phyloP scores from a whole-genome alignment of 1,140 invertebrate species.

The Meloidogyne chitwoodi region DNA sequence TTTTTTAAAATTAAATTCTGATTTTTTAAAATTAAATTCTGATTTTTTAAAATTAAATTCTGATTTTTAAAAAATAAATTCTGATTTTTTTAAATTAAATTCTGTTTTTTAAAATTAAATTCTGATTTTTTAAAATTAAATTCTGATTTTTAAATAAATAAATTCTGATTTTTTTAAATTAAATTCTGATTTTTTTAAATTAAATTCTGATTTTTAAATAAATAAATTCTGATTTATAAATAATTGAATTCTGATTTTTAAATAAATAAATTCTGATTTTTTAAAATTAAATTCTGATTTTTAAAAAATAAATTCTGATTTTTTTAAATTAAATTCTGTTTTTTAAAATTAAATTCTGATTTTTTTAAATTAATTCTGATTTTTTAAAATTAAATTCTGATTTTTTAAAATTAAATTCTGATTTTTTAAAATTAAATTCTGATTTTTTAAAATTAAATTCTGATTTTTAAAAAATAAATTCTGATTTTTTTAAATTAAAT shows the following conservation, averaged over 20 bases:
- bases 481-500: neutral
- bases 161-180: neutral
- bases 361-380: neutral
- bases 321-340: neutral
- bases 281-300: neutral
- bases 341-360: too few species aligned
- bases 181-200: neutral
- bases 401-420: neutral
- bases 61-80: too few species aligned
- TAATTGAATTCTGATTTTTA: too few species aligned
- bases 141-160: neutral
- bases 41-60: neutral
- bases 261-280: neutral
- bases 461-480: too few species aligned
- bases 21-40: neutral
- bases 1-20: neutral
- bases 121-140: neutral
- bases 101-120: constrained; percentile 8
- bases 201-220: neutral
- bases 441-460: neutral
- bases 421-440: neutral
- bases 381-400: neutral
- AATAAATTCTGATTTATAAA: neutral
- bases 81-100: neutral
- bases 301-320: neutral